Evolutionary conservation across 2,113 vertebrate genomes (phyloP), one percentile per base, ranked within the genome.

Genomic region (Catharus minimus): DNA sequence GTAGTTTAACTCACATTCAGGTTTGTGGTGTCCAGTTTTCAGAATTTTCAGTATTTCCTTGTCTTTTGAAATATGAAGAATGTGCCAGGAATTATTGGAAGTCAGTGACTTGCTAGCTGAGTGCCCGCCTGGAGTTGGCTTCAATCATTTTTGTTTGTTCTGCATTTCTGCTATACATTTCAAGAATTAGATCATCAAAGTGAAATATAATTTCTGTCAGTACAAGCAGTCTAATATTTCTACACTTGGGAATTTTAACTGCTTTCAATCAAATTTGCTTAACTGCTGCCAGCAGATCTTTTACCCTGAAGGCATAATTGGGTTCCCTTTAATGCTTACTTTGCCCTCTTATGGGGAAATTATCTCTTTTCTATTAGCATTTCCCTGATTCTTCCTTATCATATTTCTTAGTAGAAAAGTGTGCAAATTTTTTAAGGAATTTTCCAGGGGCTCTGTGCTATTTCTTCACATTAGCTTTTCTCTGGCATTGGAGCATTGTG

Each of bases 191-290:
- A 67, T 95, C 60, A 88, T 58, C 52, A 62, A 86, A 84, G 46
- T 79, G 24, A 76, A 91, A 84, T 61, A 68, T 61, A 73, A 83
- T 83, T 94, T 93, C 43, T 91, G 11, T 75, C 82, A 61, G 33
- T 91, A 89, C 21, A 87, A 91, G 53, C 39, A 72, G 33, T 72
- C 39, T 91, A 82, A 71, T 95, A 82, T 91, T 92, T 90, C 62
- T 39, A 33, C 83, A 64, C 75, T 62, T 68, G 65, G 53, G 83
- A 93, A 89, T 91, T 90, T 84, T 74, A 88, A 36, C 67, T 75
- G 41, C 41, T 79, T 88, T 87, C 79, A 82, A 46, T 74, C 53
- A 89, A 91, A 78, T 94, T 90, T 82, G 23, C 22, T 82, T 71
- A 91, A 86, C 69, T 78, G n/a, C 64, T 88, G 36, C 57, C 62